Conservation (phyloP, 2,113 vertebrate genomes). For the Ochotona curzoniae region DNA sequence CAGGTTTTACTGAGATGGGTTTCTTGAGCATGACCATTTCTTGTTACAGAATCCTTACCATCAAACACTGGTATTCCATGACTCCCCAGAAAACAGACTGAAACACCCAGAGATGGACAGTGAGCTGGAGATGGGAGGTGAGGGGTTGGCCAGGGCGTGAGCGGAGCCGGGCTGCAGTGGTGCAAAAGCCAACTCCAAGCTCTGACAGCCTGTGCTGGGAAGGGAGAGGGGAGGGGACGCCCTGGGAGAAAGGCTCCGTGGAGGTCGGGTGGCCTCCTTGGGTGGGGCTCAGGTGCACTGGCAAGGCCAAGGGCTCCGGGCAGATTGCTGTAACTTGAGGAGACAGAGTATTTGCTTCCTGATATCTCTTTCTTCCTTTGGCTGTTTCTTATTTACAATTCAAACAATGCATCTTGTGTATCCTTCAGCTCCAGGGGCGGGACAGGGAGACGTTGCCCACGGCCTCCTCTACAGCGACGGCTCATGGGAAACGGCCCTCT, state of each 20-base stretch:
- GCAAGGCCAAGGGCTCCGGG: neutral
- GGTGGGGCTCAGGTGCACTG: neutral
- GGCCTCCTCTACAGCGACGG: neutral
- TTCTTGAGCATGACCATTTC: neutral
- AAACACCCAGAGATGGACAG: neutral
- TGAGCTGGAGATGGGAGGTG: neutral
- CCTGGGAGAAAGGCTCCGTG: accelerated
- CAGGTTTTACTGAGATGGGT: no score
- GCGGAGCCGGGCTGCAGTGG: neutral
- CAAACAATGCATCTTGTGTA: neutral
- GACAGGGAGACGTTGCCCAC: no score
- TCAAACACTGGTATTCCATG: neutral
- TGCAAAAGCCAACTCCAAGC: neutral
- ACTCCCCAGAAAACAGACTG: neutral
- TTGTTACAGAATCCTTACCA: neutral
- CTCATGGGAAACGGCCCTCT: neutral
- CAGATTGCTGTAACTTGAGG: neutral
- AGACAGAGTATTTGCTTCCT: neutral
- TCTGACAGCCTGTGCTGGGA: neutral
- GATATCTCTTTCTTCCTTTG: neutral
- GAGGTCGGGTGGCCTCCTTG: neutral
- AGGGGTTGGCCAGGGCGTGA: accelerated
- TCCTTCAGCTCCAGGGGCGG: no score
- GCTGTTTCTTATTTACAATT: constrained; percentile 49
- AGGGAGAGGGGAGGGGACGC: neutral